A percentile compares a stretch with the other conserved stretches of the same genome.
phyloP scores from a whole-genome alignment of 2,113 vertebrate species.

The Mustela nigripes region DNA sequence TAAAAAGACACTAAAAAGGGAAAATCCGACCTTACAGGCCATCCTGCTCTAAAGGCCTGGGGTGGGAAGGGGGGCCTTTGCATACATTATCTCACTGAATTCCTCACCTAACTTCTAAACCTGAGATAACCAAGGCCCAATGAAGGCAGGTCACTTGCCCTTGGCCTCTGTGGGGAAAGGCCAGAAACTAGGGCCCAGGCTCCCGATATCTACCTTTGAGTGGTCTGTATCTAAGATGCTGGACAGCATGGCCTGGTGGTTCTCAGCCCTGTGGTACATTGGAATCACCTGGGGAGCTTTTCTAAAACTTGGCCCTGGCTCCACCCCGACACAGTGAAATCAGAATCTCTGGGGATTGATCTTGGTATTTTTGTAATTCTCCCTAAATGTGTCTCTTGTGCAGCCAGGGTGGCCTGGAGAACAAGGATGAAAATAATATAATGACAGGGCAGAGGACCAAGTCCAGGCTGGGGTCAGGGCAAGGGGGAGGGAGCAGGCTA shows the following conservation, averaged over 20 bases:
- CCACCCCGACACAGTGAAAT: conserved; percentile 45
- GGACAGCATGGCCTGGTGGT: not conserved
- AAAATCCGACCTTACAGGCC: not conserved
- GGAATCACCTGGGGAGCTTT: conserved; percentile 57
- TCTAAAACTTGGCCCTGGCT: not conserved
- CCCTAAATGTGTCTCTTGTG: conserved; percentile 9
- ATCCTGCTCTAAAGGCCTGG: not conserved
- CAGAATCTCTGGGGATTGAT: conserved; percentile 9
- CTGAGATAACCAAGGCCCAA: not conserved
- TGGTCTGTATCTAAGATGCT: not conserved
- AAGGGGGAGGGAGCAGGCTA: conserved; percentile 7
- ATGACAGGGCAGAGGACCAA: conserved; percentile 24
- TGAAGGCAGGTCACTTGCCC: not conserved
- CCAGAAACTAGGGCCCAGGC: not conserved
- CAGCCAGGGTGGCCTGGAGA: conserved; percentile 50
- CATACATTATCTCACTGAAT: not conserved
- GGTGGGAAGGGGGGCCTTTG: not conserved
- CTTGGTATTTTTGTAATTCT: conserved; percentile 51
- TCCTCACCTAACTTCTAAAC: not conserved
- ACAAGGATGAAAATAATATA: conserved; percentile 37
- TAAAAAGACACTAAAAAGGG: not conserved
- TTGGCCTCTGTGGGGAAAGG: not conserved
- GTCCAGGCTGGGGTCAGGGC: conserved; percentile 37
- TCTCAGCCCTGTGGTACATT: not conserved
- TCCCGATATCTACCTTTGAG: not conserved